Base-by-base conservation (phyloP, 2,797 vertebrate genomes). In the Myiotriccus ornatus region DNA sequence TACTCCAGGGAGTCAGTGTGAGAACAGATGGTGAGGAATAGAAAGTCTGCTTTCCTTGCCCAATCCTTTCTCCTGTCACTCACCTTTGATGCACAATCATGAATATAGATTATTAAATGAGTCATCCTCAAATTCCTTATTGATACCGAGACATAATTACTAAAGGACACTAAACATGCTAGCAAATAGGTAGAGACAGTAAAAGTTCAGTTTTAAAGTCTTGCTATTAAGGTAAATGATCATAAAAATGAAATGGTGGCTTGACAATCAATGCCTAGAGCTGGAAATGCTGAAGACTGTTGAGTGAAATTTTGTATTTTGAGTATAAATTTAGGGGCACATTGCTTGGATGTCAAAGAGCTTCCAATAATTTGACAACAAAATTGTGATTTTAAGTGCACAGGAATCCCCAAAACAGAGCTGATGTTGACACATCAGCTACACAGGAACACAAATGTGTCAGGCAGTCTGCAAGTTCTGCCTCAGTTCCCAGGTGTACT, bases 11-110 rank as follows among this genome's bases (percentile, higher is more conserved):
- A 77, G 49, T 43, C 55, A 67, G 24, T 10, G n/a, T 81, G 50
- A 57, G 55, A 93, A 84, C 83, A 96, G 83, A 91, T 78, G 76
- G 71, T 49, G 41, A 82, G 47, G 79, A 93, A 69, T 12, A 44
- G 49, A 39, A 89, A 81, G 24, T 27, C 64, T 91, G 41, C 62
- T 93, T 88, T 75, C 37, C 46, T 68, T 90, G 35, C 35, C 67
- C 75, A 49, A 8, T 92, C 41, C 57, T 90, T 85, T 87, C 59
- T 86, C n/a, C 46, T 81, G 39, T 90, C 74, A 73, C 64, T 92
- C 77, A 79, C 62, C 25, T 90, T 89, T 71, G 44, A 75, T 85
- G 37, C 74, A 64, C 30, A 84, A 52, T 20, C 52, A 59, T 28
- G 25, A 69, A 46, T 81, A n/a, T 14, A 83, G 50, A 35, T 87